Evolutionary conservation across 2,113 vertebrate species (phyloP), one percentile per base, ranked within the genome.

Genomic region (Ammodytes marinus): DNA sequence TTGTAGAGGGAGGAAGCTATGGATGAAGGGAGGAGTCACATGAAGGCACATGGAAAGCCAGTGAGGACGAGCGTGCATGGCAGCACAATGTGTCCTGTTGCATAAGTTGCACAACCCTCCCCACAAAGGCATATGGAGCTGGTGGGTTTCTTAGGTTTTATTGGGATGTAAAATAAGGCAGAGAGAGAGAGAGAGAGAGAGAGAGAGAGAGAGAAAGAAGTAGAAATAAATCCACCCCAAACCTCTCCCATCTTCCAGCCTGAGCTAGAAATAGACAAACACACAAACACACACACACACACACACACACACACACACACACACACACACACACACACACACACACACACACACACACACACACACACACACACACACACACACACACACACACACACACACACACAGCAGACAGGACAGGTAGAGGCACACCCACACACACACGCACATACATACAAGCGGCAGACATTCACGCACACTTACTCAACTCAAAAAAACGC

Each of bases 81-180:
- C 13, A 27, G 82, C 69, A 90, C 79, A 89, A 87, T 92, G 86
- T 89, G 87, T 89, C 85, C 85, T 57, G 67, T 15, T 27, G 27
- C 27, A 27, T 27, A 27, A 50, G 85, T 90, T 89, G 83, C 86
- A 64, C 85, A 92, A 93, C 79, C 39, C 53, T 83, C 59, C 7
- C 60, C 65, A 71, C 45, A 2, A 57, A 75, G 27, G 64, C 81
- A 83, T 84, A 89, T 89, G 86, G 90, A 90, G 67, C 73, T 74
- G 59, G 50, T 83, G 77, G 90, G 67, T 77, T 84, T 85, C 53
- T 84, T 66, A 64, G 73, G 15, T 88, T 94, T 94, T 88, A 89
- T 84, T 78, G 82, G 80, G 77, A 85, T 77, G 74, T 86, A 90
- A 92, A 91, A 85, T 80, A 69, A 86, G 69, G 70, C 42, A 63